Evolutionary conservation across 2,113 vertebrate genomes (phyloP).

Genomic region (Megalops atlanticus): DNA sequence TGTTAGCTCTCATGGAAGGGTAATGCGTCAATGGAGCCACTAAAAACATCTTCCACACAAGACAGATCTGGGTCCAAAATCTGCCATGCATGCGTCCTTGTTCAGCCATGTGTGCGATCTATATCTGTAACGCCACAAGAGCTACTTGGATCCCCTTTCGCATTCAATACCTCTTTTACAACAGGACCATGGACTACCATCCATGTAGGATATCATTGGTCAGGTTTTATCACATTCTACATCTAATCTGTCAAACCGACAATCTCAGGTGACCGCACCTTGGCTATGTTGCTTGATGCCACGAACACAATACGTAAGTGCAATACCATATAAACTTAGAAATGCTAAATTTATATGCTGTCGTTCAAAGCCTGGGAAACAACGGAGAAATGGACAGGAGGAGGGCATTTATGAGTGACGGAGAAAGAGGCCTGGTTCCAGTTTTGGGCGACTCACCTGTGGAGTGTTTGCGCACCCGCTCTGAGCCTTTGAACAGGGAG

Average conservation of each 20-base stretch:
- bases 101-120: not conserved
- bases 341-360: too few species aligned
- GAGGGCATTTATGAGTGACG: too few species aligned
- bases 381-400: too few species aligned
- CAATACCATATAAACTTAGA: too few species aligned
- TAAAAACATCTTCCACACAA: not conserved
- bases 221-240: not conserved
- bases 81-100: not conserved
- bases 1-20: not conserved
- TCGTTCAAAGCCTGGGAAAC: too few species aligned
- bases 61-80: not conserved
- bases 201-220: not conserved
- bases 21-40: not conserved
- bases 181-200: not conserved
- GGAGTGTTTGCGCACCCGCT: constrained; percentile 84
- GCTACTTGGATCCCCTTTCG: not conserved
- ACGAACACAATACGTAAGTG: too few species aligned
- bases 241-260: not conserved
- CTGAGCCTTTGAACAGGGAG: constrained; percentile 80
- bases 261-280: not conserved
- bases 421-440: too few species aligned
- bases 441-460: constrained; percentile 74
- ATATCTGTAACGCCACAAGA: not conserved
- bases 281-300: too few species aligned
- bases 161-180: not conserved